phyloP scores from a whole-genome alignment of 92 coral and sea anemone species.

The Diadumene lineata region DNA sequence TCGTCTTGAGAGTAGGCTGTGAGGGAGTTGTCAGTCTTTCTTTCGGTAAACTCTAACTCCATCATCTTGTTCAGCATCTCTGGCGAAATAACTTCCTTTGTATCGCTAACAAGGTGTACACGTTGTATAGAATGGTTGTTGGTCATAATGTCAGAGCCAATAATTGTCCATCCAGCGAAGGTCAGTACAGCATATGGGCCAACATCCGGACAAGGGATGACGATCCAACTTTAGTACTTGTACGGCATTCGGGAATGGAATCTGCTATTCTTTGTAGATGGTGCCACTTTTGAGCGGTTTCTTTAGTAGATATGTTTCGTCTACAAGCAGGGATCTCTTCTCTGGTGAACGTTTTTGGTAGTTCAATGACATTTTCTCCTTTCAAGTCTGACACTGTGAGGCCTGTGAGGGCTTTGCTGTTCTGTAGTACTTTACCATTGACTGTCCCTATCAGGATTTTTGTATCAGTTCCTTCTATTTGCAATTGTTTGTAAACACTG shows the following conservation, averaged over 20 bases:
- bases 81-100: neutral
- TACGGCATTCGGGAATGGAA: constrained; percentile 13
- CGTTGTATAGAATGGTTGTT: neutral
- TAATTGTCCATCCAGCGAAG: constrained; percentile 56
- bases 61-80: neutral
- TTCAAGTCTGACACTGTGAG: constrained; percentile 36
- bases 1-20: constrained; percentile 37
- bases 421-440: constrained; percentile 28
- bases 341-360: constrained; percentile 39
- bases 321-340: constrained; percentile 34
- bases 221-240: constrained; percentile 20
- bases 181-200: constrained; percentile 36
- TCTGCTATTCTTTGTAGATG: constrained; percentile 31
- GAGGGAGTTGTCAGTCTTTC: constrained; percentile 19
- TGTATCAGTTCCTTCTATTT: constrained; percentile 29
- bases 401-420: constrained; percentile 41
- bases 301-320: constrained; percentile 21
- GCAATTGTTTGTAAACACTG: constrained; percentile 7
- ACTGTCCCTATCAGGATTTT: constrained; percentile 30
- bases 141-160: constrained; percentile 26
- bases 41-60: constrained; percentile 15
- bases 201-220: constrained; percentile 18
- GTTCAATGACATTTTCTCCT: constrained; percentile 23
- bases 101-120: neutral
- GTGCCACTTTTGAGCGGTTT: constrained; percentile 25